Evolutionary conservation across 2,797 vertebrate genomes (phyloP).

Genomic region (Gila robusta): DNA sequence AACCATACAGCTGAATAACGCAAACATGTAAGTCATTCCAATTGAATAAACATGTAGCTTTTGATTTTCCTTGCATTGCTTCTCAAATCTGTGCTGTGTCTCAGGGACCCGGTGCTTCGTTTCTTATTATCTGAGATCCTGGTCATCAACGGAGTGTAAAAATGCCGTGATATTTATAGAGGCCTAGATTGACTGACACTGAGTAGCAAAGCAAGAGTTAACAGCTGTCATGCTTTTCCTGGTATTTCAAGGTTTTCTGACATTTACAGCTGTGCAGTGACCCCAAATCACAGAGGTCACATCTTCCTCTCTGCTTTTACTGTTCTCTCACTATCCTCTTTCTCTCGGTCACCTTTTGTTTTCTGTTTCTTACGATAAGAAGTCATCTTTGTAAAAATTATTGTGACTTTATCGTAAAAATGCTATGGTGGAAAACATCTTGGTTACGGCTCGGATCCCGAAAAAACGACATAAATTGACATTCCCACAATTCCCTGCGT

Average conservation of each 20-base stretch:
- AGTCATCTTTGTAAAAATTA: no score
- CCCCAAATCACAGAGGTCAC: conserved; percentile 50
- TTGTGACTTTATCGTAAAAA: no score
- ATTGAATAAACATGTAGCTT: background rate
- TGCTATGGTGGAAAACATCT: no score
- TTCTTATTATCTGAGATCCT: conserved; percentile 48
- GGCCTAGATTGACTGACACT: conserved; percentile 57
- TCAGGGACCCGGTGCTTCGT: background rate
- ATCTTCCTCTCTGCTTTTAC: conserved; percentile 16
- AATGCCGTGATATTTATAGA: conserved; percentile 64
- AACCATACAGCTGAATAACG: no score
- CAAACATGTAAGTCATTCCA: conserved; percentile 6
- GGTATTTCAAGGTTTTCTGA: conserved; percentile 59
- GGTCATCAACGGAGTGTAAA: conserved; percentile 53
- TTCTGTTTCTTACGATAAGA: background rate
- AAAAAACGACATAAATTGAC: no score
- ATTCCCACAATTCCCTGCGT: no score
- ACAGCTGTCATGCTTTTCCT: conserved; percentile 52
- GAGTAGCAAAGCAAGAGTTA: conserved; percentile 40
- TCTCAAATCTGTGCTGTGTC: background rate
- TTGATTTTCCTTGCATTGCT: background rate
- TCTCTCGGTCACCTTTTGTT: background rate
- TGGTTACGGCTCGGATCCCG: no score
- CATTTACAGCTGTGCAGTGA: conserved; percentile 61
- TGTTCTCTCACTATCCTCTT: conserved; percentile 5